Evolutionary conservation across 2,888 invertebrate genomes (phyloP), one percentile per base, ranked within the genome.

Genomic region (Orthosia cruda): DNA sequence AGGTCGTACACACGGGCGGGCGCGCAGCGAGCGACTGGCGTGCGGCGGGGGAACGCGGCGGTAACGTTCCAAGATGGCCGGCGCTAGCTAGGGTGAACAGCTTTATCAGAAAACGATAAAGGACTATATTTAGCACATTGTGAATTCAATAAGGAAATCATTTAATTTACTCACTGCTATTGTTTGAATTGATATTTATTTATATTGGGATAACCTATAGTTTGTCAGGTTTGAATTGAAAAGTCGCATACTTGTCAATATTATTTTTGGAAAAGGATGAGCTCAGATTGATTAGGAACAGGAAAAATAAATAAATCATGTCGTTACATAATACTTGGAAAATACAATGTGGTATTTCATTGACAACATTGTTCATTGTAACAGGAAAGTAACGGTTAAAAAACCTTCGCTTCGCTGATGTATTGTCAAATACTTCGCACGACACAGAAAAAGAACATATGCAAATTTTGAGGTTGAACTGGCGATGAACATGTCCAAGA

Each of bases 21-120:
- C 94, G 92, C 89, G 89, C 91, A 92, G 88, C 92, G 93, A 91
- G 92, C 93, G 94, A 96, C 96, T 96, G 95, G 92, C 95, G 96
- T 73, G 80, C 78, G 87, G 89, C 92, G 90, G 90, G 90, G 91
- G 92, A 92, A 93, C 94, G 94, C 94, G 79, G 94, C 95, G 93
- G 92, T 92, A 92, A 84, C 87, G 88, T 91, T 91, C 87, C 93
- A 96, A 95, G 91, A 96, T 96, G 96, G 92, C 92, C 83, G 91
- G 40, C 70, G 23, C 67, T 55, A 62, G 59, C 86, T 92, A 92
- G 92, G 92, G 90, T 93, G 89, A 70, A 91, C 88, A 88, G 57
- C 65, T 65, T 78, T 86, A 81, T 81, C 77, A 66, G 71, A 26
- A 59, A 57, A 58, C 20, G 68, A 82, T 82, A 81, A 76, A 71